These are phyloP conservation scores for Incurvaria masculella DNA, from an alignment of 2,888 invertebrate species.

Conservation along the genomic window DNA sequence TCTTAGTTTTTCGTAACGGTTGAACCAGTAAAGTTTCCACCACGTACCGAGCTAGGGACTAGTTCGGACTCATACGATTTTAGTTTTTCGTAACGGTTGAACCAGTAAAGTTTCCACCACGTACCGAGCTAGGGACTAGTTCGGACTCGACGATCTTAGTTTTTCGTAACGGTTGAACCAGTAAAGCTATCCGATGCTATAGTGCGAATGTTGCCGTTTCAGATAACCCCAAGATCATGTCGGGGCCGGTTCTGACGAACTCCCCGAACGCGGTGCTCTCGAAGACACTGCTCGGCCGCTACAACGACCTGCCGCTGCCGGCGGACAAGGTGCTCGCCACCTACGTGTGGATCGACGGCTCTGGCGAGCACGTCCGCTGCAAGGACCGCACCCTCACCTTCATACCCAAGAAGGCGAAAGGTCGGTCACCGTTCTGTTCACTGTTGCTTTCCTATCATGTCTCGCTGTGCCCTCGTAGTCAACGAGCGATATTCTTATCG, in stretches of 20 bases:
- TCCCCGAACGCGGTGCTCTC: constrained; percentile 83
- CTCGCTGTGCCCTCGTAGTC: background rate
- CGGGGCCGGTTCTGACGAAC: constrained; percentile 52
- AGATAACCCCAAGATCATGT: constrained; percentile 50
- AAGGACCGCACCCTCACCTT: constrained; percentile 87
- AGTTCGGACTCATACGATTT: no score
- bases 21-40: no score
- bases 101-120: background rate
- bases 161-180: constrained; percentile 15
- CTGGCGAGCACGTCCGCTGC: constrained; percentile 81
- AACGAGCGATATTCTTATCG: background rate
- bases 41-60: no score
- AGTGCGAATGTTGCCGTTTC: no score
- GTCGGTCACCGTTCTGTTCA: constrained; percentile 46
- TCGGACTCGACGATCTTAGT: background rate
- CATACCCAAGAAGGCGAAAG: constrained; percentile 71
- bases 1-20: no score
- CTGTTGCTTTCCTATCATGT: background rate
- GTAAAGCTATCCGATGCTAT: constrained; percentile 21
- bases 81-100: no score
- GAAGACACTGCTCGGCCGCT: constrained; percentile 69
- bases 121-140: background rate
- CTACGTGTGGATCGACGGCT: constrained; percentile 95
- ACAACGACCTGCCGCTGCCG: constrained; percentile 74
- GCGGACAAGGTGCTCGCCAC: constrained; percentile 78